Evolutionary conservation across 2,797 vertebrate genomes (phyloP).

Genomic region (Phylloscopus collybita): DNA sequence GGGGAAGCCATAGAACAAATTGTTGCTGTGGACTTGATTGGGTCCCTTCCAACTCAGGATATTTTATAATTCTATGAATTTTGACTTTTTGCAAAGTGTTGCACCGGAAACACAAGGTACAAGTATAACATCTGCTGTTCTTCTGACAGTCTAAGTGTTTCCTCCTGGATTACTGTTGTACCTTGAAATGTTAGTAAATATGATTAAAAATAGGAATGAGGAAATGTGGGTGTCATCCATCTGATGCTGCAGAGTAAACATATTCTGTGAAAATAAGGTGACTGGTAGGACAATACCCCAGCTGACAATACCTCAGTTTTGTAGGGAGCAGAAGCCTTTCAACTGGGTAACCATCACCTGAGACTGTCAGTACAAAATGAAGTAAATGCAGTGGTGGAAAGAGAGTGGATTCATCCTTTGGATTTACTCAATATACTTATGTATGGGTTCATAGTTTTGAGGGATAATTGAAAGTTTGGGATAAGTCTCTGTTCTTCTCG

Average conservation of each 20-base stretch:
- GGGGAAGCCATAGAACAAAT: background rate
- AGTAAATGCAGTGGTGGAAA: background rate
- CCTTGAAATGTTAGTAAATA: conserved; percentile 45
- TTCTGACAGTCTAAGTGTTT: background rate
- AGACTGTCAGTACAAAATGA: background rate
- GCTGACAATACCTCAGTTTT: background rate
- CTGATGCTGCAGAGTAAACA: conserved; percentile 45
- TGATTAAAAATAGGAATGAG: conserved; percentile 25
- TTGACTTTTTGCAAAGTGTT: background rate
- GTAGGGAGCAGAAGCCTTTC: background rate
- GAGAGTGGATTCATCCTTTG: background rate
- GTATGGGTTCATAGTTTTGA: background rate
- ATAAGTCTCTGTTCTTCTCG: background rate
- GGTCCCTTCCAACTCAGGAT: background rate
- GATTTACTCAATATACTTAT: background rate
- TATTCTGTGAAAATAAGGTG: conserved; percentile 15
- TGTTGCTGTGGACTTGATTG: background rate
- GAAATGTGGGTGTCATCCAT: conserved; percentile 39
- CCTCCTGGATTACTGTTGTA: conserved; percentile 24
- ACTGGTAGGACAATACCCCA: background rate
- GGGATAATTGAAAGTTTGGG: background rate
- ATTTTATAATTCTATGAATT: background rate
- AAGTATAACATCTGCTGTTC: background rate
- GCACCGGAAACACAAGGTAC: background rate
- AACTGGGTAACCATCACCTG: background rate